Evolutionary conservation across 1,140 invertebrate species (phyloP), one percentile per base, ranked within the genome.

Genomic region (Temnothorax longispinosus): DNA sequence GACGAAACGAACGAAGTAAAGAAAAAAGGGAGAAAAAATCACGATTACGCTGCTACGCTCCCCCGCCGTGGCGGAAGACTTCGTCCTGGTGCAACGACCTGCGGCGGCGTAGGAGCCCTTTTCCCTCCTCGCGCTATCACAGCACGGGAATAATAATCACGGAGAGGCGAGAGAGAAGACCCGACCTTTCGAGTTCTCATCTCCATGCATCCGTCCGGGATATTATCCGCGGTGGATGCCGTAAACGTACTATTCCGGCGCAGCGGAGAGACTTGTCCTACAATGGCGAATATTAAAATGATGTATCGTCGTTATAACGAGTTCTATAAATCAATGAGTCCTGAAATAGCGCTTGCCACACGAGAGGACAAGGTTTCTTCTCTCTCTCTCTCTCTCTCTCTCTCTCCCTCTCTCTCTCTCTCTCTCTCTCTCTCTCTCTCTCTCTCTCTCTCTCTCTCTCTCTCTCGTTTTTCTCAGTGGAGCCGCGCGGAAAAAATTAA

Each of bases 11-110:
- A 32, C 18, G n/a, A 58, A 72, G 67, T 47, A 32, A 69, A 21
- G 87, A 93, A 91, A 93, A 93, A 52, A 52, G 8, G 15, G 2
- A 50, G 11, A n/a, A 54, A 91, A 93, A 93, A 91, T 94, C 27
- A 93, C 92, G 91, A 93, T 93, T 92, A 93, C 92, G 89, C 87
- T 87, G 81, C 81, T 32, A 87, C 81, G 85, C 87, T 85, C 81
- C 82, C 81, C 67, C 81, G 27, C 80, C 77, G 81, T 89, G 74
- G 84, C 71, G 67, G 80, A 56, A 90, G 84, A 85, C 87, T 65
- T 75, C 72, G 85, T 84, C 87, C 69, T 77, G 86, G 92, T 87
- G 90, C 89, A 92, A 92, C 86, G 92, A 93, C 91, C 90, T 71
- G 35, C 52, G 56, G 56, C 52, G 38, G 71, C 76, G 80, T 86